Percentiles rank a stretch among this genome's conserved stretches.
These are phyloP conservation scores for Sebastiscus albofasciatus DNA, from an alignment of 2,797 vertebrate genomes.

Conservation along the genomic window DNA sequence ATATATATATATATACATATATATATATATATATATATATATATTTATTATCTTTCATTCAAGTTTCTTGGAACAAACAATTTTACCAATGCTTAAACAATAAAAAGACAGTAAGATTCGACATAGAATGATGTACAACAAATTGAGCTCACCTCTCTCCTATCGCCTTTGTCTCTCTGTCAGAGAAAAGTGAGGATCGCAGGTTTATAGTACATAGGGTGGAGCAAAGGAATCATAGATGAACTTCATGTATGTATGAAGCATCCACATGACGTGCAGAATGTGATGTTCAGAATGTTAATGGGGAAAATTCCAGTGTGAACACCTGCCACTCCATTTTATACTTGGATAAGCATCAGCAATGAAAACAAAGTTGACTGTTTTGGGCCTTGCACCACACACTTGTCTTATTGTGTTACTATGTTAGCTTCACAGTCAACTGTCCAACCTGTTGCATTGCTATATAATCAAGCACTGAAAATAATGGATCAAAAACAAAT, in stretches of 20 bases:
- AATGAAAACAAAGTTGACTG: too few relatives aligned
- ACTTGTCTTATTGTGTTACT: too few relatives aligned
- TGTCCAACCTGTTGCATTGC: too few relatives aligned
- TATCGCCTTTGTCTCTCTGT: slow-evolving; percentile 9
- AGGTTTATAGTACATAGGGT: slow-evolving; percentile 3
- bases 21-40: too few relatives aligned
- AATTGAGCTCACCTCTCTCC: slow-evolving; percentile 41
- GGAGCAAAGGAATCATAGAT: slow-evolving; percentile 4
- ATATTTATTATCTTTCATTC: not conserved
- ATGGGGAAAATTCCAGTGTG: not conserved
- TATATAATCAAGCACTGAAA: too few relatives aligned
- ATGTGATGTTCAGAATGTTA: not conserved
- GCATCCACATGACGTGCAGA: not conserved
- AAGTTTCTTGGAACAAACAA: not conserved
- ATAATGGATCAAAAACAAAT: too few relatives aligned
- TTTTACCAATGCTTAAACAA: not conserved
- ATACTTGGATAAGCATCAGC: not conserved
- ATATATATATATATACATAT: too few relatives aligned
- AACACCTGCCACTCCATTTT: not conserved
- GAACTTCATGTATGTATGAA: not conserved
- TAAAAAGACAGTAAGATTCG: not conserved
- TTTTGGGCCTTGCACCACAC: too few relatives aligned
- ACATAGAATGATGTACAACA: not conserved
- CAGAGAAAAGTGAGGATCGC: slow-evolving; percentile 23
- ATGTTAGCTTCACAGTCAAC: too few relatives aligned